Evolutionary conservation across 2,113 vertebrate genomes (phyloP), one percentile per base, ranked within the genome.

Genomic region (Lota lota): DNA sequence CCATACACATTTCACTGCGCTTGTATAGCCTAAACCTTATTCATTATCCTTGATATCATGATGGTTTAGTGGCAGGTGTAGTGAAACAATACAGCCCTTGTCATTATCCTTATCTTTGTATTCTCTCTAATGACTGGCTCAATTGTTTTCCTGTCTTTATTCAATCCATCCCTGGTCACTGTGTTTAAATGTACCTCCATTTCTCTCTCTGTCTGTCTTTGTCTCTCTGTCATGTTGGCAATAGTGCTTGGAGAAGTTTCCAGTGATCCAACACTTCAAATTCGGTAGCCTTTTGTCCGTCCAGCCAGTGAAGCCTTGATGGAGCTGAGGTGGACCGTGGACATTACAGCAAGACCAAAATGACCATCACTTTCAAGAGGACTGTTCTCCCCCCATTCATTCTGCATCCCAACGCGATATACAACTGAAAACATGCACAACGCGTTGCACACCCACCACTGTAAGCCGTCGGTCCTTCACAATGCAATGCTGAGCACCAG

Each of bases 181-280:
- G 40, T 47, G 40, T 47, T 47, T 12, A 5, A 47, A 47, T 47
- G 8, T 0, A 47, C 40, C 40, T 47, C 2, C 53, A n/a, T 56
- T 54, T 20, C 15, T 14, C 8, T 1, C 5, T 8, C 22, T 14
- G 19, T 14, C 16, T 33, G 15, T 70, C 60, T 66, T 1, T 61
- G 15, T 69, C 11, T 89, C 40, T 47, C 6, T 12, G 40, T 47
- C 40, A 47, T 47, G 40, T 2, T 47, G 40, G 40, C 40, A 2
- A 47, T 47, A 99, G 96, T 99, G 97, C 91, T 88, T 99, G 92
- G 96, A 99, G 90, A 99, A 99, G 92, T 99, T 99, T 79, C 97
- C 97, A 0, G 97, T 99, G 83, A 98, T 99, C 90, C 97, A 99
- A 83, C 97, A 99, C 92, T 99, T 99, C 90, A 98, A 97, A 82